Evolutionary conservation across 2,113 vertebrate species (phyloP).

Genomic region (Boulengeromyrus knoepffleri): DNA sequence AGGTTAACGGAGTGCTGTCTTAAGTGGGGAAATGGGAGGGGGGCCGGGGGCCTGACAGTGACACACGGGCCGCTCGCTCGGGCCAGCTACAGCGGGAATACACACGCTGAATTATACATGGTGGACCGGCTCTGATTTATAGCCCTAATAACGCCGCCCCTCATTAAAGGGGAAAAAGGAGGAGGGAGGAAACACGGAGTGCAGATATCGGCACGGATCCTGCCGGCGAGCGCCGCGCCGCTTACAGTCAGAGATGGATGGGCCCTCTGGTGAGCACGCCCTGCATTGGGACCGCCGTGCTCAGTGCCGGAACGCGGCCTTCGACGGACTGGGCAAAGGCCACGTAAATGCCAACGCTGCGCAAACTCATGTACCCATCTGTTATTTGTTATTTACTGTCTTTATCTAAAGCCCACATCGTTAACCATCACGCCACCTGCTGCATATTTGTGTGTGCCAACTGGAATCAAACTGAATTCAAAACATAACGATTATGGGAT

Average conservation of each 20-base stretch:
- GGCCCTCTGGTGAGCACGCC: slow-evolving; percentile 36
- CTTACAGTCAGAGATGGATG: slow-evolving; percentile 96
- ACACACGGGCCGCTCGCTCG: slow-evolving; percentile 92
- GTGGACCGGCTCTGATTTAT: slow-evolving; percentile 96
- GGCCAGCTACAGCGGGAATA: slow-evolving; percentile 93
- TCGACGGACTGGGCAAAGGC: slow-evolving; percentile 84
- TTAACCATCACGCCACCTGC: background rate
- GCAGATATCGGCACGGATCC: slow-evolving; percentile 36
- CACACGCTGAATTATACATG: slow-evolving; percentile 99
- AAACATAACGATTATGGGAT: background rate
- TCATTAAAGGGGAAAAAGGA: slow-evolving; percentile 91
- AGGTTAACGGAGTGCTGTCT: no score
- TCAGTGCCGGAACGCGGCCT: slow-evolving; percentile 47
- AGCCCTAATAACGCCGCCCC: slow-evolving; percentile 96
- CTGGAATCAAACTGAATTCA: background rate
- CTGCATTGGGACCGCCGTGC: background rate
- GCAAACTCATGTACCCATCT: background rate
- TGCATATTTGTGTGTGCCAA: background rate
- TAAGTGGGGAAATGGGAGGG: no score
- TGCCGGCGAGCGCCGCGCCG: slow-evolving; percentile 77
- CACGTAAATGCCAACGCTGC: slow-evolving; percentile 26
- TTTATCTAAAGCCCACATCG: background rate
- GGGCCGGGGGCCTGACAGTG: slow-evolving; percentile 75
- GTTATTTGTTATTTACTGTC: background rate
- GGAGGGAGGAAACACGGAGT: slow-evolving; percentile 44